Conservation (phyloP, 2,113 vertebrate genomes). For the Columba janthina region DNA sequence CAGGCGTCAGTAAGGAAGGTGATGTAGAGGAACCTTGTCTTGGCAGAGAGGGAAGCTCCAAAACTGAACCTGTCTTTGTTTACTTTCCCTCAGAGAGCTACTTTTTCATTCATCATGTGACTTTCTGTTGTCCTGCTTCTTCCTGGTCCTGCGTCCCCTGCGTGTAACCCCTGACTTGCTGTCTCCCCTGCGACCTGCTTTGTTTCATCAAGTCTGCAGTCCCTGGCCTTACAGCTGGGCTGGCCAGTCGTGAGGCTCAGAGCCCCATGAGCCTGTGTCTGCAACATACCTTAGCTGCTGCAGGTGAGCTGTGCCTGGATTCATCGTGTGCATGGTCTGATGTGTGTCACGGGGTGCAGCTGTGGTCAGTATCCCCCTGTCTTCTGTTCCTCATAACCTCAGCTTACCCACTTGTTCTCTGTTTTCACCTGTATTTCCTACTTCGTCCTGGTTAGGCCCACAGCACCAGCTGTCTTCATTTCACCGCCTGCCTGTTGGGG, state of each 20-base stretch:
- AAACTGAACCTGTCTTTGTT: background rate
- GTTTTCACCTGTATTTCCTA: background rate
- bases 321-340: fast-evolving
- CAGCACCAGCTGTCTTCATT: fast-evolving
- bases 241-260: fast-evolving
- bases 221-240: background rate
- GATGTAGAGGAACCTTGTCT: background rate
- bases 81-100: fast-evolving
- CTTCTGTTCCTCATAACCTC: background rate
- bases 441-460: fast-evolving
- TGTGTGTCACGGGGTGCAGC: fast-evolving
- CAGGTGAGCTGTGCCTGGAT: background rate
- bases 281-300: background rate
- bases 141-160: background rate
- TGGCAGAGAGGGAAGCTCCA: background rate
- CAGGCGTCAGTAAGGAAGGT: fast-evolving
- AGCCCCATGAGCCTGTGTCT: fast-evolving
- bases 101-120: fast-evolving
- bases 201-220: background rate
- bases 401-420: background rate
- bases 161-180: fast-evolving
- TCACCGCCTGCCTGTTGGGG: fast-evolving
- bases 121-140: no score
- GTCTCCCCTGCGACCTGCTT: fast-evolving
- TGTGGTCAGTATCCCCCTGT: background rate